Evolutionary conservation across 2,797 vertebrate species (phyloP), one percentile per base, ranked within the genome.

Genomic region (Liparis tanakae): DNA sequence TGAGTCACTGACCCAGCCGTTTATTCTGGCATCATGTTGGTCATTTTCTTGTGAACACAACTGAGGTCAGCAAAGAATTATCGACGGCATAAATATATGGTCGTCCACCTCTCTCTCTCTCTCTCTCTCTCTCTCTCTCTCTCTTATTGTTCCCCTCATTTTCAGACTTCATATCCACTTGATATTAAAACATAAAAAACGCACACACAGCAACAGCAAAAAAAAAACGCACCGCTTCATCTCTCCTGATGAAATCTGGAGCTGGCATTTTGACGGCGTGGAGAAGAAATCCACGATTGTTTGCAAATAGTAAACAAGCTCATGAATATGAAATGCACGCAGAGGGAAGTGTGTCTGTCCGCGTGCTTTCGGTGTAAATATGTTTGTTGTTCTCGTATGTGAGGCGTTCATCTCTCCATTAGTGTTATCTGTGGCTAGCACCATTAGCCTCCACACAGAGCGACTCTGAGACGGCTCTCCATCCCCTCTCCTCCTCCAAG

Each of bases 281-380:
- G 25, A 66, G 25, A 30, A 63, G 65, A 79, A 65, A 67, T 66
- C 64, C 67, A 59, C 57, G 64, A 76, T 57, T 79, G 69, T 71
- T 78, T 46, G 57, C 48, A 80, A 89, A 88, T 87, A 78, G 88
- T 84, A 73, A 71, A 88, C 82, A 72, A 75, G 33, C 43, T 79
- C 13, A 63, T 85, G 59, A 80, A 89, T 83, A 78, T 76, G 25
- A 64, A 66, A 81, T 76, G 63, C 30, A 55, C 55, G 54, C 44
- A 12, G 53, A 37, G 58, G 44, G 44, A 80, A 22, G 30, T 1
- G 2, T 70, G 56, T 75, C 50, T 72, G 73, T 80, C 50, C 48
- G 79, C 63, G 48, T 10, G 41, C 15, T 56, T 85, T 78, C 37
- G 50, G 48, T 63, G 34, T 81, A 59, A 76, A 81, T 78, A 69